Evolutionary conservation across 2,797 vertebrate species (phyloP), one percentile per base, ranked within the genome.

Genomic region (Allobates femoralis): DNA sequence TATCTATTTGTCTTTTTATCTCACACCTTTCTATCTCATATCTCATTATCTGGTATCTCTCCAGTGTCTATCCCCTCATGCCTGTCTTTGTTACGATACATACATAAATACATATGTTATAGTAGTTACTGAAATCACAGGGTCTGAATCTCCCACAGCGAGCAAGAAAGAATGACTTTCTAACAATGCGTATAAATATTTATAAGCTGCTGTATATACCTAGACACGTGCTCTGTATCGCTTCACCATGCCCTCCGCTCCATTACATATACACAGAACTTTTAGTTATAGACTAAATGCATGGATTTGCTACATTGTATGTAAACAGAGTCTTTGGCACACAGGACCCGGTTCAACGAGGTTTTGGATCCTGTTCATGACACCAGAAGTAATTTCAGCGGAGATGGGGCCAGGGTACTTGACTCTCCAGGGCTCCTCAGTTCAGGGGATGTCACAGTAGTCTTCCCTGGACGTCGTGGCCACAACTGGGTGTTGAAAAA

Each of bases 101-200:
- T 64, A 58, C 51, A 83, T 73, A 74, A 73, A 74, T 34, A 85
- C 60, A 67, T 67, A 56, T 62, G 60, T 71, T 41, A 28, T 15
- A 37, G 16, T 21, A 41, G 60, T 73, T 71, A 84, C 67, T 21
- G 18, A 66, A 69, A 62, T 81, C 69, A 50, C 37, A 32, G 56
- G n/a, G 46, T 50, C 46, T 56, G 77, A 67, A 15, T 26, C 69
- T 88, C 83, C 83, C 77, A 74, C 86, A 81, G 82, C 78, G 71
- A 84, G 21, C 50, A 51, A 4, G 30, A 10, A 46, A 21, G 60
- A 80, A 76, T 76, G 83, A 73, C 83, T 81, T 37, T 34, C 86
- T 76, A 81, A 88, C 82, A 81, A 81, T 37, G 26, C 58, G 69
- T 56, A 88, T 88, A 85, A 88, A 88, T 88, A 88, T 88, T 88